Evolutionary conservation across 2,888 invertebrate genomes (phyloP), one percentile per base, ranked within the genome.

Genomic region (Masnerella sp.): DNA sequence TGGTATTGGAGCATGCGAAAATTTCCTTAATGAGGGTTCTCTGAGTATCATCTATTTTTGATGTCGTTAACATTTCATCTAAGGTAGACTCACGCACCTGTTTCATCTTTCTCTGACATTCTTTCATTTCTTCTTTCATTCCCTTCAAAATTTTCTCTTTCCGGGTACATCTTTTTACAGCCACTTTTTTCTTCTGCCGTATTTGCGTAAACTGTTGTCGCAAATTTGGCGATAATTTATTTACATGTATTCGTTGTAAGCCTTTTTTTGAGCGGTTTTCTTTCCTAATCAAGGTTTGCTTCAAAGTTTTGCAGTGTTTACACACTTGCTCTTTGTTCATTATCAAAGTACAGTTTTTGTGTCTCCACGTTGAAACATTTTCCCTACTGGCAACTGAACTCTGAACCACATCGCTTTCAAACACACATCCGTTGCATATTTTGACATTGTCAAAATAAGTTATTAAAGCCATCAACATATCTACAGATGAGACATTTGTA

Each of bases 301-400:
- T 54, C 9, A 54, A 42, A 12, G 12, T 40, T 42, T 42, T 12
- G 30, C 40, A 54, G 9, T 40, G 12, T 12, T 28, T 38, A 17
- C 54, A 54, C 12, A 28, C 25, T n/a, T 5, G 4, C 2, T 14
- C 8, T 11, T 54, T 54, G 17, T 54, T 12, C 5, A 54, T 7
- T 25, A 38, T 40, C 17, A 54, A 40, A 28, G 28, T n/a, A 17
- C 40, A 54, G 22, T 25, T 54, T 38, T 40, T 7, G 28, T 54
- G 54, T 38, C 40, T 54, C 54, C 54, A 54, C 7, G 54, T 54
- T 2, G 8, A 54, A n/a, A 28, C 40, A 18, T 54, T 54, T 40
- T 54, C 54, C 15, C 40, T 38, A 11, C 14, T 54, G 7, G 28
- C 54, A 40, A 56, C 32, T 30, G 0, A 3, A 30, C 30, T 56